Evolutionary conservation across 2,797 vertebrate genomes (phyloP), one percentile per base, ranked within the genome.

Genomic region (Takifugu rubripes): DNA sequence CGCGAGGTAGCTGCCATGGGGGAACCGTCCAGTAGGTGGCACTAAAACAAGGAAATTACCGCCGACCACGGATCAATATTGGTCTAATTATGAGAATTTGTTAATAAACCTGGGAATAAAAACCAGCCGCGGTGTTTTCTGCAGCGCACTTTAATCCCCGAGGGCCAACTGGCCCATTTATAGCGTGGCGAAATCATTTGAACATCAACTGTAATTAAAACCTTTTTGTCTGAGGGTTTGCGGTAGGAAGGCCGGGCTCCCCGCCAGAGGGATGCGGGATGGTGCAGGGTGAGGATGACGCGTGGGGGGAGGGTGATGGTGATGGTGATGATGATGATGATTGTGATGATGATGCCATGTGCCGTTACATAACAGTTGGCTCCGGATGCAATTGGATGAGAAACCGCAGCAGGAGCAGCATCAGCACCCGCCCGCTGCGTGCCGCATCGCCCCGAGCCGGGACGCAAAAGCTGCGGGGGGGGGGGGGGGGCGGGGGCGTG

Each of bases 361-460:
- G 82, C 56, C 54, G 78, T 91, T 89, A 88, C 82, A 56, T 89
- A 90, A 89, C 69, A 84, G 59, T 79, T 80, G 80, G 52, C 67
- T 69, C 54, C 49, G 51, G 66, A 70, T 70, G 57, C 72, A 71
- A 56, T 54, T 57, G 81, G 74, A 66, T 26, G 68, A 72, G 47
- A 56, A 70, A 65, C 25, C 4, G 25, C 71, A 59, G 66, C 59
- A 36, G 45, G 67, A 48, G 56, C 68, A 12, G 49, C 65, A 45
- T 51, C 40, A 45, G 17, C 52, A 33, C 3, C 65, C 48, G 43
- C 54, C 36, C 53, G 61, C 25, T 3, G 42, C 55, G 49, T 52
- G 67, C 46, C 54, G 17, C 78, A 84, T 66, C 49, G 59, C 64
- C 54, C 42, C 42, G 56, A 31, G 58, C 51, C 53, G 14, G 26